Evolutionary conservation across 92 coral and sea anemone species (phyloP).

Genomic region (Epizoanthus ramosus): DNA sequence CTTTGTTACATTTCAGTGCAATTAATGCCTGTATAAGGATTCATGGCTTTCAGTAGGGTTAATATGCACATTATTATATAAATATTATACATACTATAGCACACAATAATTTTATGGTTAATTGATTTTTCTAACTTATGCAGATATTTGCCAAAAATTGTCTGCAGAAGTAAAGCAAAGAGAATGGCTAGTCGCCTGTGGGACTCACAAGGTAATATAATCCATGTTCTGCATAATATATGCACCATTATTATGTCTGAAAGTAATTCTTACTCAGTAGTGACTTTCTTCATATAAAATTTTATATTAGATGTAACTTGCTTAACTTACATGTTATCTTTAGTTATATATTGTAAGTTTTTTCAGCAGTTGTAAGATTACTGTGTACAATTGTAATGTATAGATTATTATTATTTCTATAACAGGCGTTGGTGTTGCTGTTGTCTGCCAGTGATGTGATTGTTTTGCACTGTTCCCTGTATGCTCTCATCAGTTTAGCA

Average conservation of each 20-base stretch:
- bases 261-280: too few relatives aligned
- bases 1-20: neutral
- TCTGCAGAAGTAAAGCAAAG: slow-evolving; percentile 92
- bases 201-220: slow-evolving; percentile 89
- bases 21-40: neutral
- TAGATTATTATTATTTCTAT: neutral
- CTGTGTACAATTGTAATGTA: too few relatives aligned
- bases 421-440: slow-evolving; percentile 88
- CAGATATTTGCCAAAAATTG: slow-evolving; percentile 98
- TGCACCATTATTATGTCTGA: too few relatives aligned
- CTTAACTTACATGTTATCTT: too few relatives aligned
- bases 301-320: too few relatives aligned
- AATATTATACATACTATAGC: too few relatives aligned
- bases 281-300: too few relatives aligned
- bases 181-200: slow-evolving; percentile 99
- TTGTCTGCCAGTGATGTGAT: slow-evolving; percentile 90
- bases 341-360: too few relatives aligned
- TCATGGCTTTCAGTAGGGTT: neutral
- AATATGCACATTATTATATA: neutral
- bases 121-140: neutral
- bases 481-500: slow-evolving; percentile 94
- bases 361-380: too few relatives aligned
- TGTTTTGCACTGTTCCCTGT: slow-evolving; percentile 92
- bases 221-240: neutral
- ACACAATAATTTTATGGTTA: neutral